Conservation (phyloP, 2,797 vertebrate genomes). For the Acrossocheilus fasciatus region DNA sequence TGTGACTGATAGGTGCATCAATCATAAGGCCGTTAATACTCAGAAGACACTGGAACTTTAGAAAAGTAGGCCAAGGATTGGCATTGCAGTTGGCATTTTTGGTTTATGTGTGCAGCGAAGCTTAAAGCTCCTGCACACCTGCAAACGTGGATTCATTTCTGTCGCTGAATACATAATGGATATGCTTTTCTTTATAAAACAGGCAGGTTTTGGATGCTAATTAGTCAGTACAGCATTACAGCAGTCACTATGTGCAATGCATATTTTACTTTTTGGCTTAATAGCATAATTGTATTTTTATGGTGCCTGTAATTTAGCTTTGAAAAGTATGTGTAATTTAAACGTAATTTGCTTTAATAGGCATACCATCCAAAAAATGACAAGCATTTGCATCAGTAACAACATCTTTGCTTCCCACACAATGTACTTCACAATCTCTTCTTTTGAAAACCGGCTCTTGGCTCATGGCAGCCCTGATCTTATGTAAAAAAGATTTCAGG, state of each 20-base stretch:
- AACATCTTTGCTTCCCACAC: slow-evolving; percentile 13
- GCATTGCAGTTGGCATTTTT: slow-evolving; percentile 61
- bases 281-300: slow-evolving; percentile 4
- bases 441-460: slow-evolving; percentile 37
- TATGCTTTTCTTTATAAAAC: background rate
- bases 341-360: background rate
- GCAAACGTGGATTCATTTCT: background rate
- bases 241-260: background rate
- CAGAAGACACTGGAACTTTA: slow-evolving; percentile 69
- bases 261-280: background rate
- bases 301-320: background rate
- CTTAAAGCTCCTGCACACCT: slow-evolving; percentile 8
- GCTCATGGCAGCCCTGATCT: slow-evolving; percentile 35
- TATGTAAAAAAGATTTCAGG: slow-evolving; percentile 34
- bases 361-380: background rate
- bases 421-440: slow-evolving; percentile 2
- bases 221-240: background rate
- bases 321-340: background rate
- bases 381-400: background rate
- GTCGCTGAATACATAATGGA: background rate
- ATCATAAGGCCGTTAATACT: slow-evolving; percentile 73
- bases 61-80: slow-evolving; percentile 76
- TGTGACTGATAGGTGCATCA: slow-evolving; percentile 78
- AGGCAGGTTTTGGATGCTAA: background rate
- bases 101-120: slow-evolving; percentile 18